A percentile compares a stretch with the other conserved stretches of the same genome.
Conservation (phyloP, 2,888 invertebrate species). For the Psylliodes chrysocephalus region DNA sequence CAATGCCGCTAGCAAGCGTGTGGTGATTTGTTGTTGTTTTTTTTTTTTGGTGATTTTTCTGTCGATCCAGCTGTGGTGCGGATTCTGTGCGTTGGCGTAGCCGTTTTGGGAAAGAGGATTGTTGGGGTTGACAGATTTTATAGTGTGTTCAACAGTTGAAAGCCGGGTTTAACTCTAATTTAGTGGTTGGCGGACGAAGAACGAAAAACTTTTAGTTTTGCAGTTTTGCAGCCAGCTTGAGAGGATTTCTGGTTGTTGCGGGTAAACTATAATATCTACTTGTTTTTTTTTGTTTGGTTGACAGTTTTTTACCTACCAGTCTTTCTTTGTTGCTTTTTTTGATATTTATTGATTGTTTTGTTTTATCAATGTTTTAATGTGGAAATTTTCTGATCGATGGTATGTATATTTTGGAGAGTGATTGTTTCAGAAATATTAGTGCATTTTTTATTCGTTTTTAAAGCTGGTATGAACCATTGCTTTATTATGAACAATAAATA, state of each 20-base stretch:
- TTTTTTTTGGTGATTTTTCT: not conserved
- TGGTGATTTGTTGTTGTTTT: not conserved
- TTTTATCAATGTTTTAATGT: no score
- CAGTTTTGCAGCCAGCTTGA: not conserved
- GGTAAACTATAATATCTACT: not conserved
- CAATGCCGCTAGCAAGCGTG: constrained; percentile 21
- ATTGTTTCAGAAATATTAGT: no score
- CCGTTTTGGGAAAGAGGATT: not conserved
- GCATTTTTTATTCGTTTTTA: no score
- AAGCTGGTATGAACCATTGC: no score
- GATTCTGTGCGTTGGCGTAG: not conserved
- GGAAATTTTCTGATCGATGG: no score
- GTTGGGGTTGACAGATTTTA: constrained; percentile 2
- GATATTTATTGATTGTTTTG: no score
- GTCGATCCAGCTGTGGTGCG: not conserved
- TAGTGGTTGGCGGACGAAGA: not conserved
- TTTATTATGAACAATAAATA: no score
- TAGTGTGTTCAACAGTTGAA: constrained; percentile 13
- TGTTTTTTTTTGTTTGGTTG: not conserved
- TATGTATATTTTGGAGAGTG: no score
- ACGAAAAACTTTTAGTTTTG: not conserved
- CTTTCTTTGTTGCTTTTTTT: no score
- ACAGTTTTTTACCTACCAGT: not conserved
- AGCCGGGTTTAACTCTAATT: constrained; percentile 3
- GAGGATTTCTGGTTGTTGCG: not conserved